Evolutionary conservation across 2,797 vertebrate genomes (phyloP), one percentile per base, ranked within the genome.

Genomic region (Melanotaenia nigrans): DNA sequence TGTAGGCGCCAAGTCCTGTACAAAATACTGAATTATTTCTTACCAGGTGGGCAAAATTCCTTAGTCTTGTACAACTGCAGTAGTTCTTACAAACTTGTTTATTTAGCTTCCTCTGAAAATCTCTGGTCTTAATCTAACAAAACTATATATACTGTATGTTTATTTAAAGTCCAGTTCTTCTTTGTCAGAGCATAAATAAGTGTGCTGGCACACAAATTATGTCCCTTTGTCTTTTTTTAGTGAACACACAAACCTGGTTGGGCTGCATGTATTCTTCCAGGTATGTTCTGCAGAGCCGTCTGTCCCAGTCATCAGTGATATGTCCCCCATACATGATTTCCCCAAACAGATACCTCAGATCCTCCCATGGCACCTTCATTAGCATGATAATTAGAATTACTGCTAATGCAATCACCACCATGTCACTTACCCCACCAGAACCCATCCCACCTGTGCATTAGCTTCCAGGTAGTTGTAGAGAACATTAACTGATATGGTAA

Each of bases 241-340:
- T 20, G n/a, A 32, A 64, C 16, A 32, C 45, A 73, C 83, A 68
- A 57, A 92, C 93, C 85, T 91, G 92, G 82, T 94, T 91, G 60
- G 94, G 92, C 79, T 96, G 95, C 94, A 96, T 95, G 89, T 95
- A 96, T 81, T 96, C 94, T 65, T 94, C 92, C 58, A 95, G 73
- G 81, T 96, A 96, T 0, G 94, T 95, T 33, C 92, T 90, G 78
- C 95, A 96, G 32, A 96, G 93, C 54, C 94, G 90, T 65, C 95
- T 90, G 88, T 94, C 95, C 90, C 94, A 94, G 89, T 95, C 94
- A 22, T 95, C 92, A 5, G 94, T 95, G 75, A 95, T 95, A 73
- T 94, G 95, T 82, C 93, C 93, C 40, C 95, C 94, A 4, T 92
- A 95, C 95, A 95, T 95, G 75, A 95, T 94, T 85, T 95, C 94